These are phyloP conservation scores for Chrysomela aeneicollis DNA, from an alignment of 2,888 invertebrate species.

Conservation along the genomic window DNA sequence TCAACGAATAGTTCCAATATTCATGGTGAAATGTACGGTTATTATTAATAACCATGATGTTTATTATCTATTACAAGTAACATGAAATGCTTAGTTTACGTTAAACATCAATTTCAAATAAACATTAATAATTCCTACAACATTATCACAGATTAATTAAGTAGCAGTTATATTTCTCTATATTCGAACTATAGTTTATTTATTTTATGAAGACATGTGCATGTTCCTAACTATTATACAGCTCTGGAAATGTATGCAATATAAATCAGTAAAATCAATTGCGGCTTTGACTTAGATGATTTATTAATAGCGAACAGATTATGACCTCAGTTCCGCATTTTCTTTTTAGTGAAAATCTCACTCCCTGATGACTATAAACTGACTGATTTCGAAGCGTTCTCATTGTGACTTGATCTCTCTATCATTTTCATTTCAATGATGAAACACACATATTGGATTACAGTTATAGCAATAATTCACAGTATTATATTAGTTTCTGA, in stretches of 20 bases:
- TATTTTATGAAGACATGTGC: constrained; percentile 6
- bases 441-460: constrained; percentile 7
- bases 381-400: background rate
- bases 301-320: too few relatives aligned
- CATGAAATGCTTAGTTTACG: constrained; percentile 45
- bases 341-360: too few relatives aligned
- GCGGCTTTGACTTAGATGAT: too few relatives aligned
- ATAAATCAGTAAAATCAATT: too few relatives aligned
- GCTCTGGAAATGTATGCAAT: too few relatives aligned
- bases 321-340: too few relatives aligned
- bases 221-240: background rate
- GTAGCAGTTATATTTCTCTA: constrained; percentile 11
- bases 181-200: background rate
- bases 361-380: background rate
- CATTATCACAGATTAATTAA: too few relatives aligned
- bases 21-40: background rate
- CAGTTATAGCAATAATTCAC: constrained; percentile 5
- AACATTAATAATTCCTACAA: constrained; percentile 47
- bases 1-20: background rate
- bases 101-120: constrained; percentile 48
- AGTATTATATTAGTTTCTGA: background rate
- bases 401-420: background rate
- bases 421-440: background rate
- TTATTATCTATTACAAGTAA: constrained; percentile 39
- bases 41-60: constrained; percentile 38